Evolutionary conservation across 1,140 invertebrate genomes (phyloP).

Genomic region (Hylyphantes graminicola): DNA sequence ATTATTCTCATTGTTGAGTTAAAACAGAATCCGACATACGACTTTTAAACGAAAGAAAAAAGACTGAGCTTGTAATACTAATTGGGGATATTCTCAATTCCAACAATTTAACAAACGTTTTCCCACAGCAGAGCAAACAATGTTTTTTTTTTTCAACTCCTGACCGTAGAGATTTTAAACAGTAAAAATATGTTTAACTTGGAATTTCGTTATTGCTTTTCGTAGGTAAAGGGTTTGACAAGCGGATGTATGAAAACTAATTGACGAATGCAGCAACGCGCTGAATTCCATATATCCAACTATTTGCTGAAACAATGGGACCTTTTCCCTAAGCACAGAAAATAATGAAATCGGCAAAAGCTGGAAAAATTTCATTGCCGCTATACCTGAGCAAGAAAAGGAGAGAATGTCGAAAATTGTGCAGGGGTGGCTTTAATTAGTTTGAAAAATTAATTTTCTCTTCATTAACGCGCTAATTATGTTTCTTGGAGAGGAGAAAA

Average conservation of each 20-base stretch:
- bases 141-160: too few species aligned
- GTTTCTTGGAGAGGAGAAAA: slow-evolving; percentile 47
- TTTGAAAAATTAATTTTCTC: slow-evolving; percentile 61
- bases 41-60: too few species aligned
- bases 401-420: slow-evolving; percentile 42
- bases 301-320: slow-evolving; percentile 4
- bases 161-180: too few species aligned
- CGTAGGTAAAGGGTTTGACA: slow-evolving; percentile 27
- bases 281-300: background rate
- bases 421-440: slow-evolving; percentile 50
- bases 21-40: too few species aligned
- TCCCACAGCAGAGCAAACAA: too few species aligned
- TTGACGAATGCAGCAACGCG: slow-evolving; percentile 13
- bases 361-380: slow-evolving; percentile 35
- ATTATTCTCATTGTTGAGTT: too few species aligned
- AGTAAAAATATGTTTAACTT: too few species aligned
- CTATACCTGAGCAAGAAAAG: slow-evolving; percentile 34
- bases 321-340: background rate
- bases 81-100: too few species aligned
- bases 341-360: background rate
- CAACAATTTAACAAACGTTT: background rate
- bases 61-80: too few species aligned
- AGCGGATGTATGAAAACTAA: slow-evolving; percentile 2
- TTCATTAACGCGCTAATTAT: slow-evolving; percentile 60
- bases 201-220: background rate